Evolutionary conservation across 2,797 vertebrate species (phyloP), one percentile per base, ranked within the genome.

Genomic region (Protonibea diacanthus): DNA sequence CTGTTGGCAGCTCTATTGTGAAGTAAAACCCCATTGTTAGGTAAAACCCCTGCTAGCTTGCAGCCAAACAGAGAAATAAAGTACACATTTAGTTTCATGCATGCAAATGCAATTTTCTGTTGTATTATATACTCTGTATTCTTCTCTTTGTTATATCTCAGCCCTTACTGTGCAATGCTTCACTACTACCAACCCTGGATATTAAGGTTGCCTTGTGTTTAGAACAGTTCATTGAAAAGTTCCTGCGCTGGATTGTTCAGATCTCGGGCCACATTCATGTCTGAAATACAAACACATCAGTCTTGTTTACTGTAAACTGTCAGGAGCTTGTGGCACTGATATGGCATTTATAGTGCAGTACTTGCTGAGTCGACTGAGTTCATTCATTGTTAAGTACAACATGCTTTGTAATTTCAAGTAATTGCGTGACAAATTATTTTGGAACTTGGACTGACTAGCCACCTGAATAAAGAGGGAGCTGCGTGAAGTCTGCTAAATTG

Each of bases 231-330:
- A 63, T 44, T 57, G n/a, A 40, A 25, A 33, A 25, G 15, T 5
- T 48, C 18, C 40, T 29, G 27, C 3, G 10, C 6, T 25, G 23
- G 49, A 38, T 51, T 49, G 52, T 47, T 45, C 18, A 21, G 45
- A 29, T 53, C 12, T 14, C 55, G 58, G 67, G 38, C 38, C 56
- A 60, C 12, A n/a, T 74, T 66, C 49, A 38, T 74, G 76, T 80
- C 52, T 78, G 8, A 57, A 71, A 66, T 55, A 48, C 52, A 80
- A 80, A 82, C 76, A 77, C 18, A 48, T 40, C 27, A 5, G 4
- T 42, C 6, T 13, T 68, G 58, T 86, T 74, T 77, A 63, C 65
- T 60, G 75, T 76, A 78, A 86, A 76, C 59, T 42, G 5, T 42
- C 7, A 5, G 44, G 42, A 75, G 33, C 15, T 20, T 3, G 4